Conservation (phyloP, 2,113 vertebrate species). For the Paralichthys olivaceus region DNA sequence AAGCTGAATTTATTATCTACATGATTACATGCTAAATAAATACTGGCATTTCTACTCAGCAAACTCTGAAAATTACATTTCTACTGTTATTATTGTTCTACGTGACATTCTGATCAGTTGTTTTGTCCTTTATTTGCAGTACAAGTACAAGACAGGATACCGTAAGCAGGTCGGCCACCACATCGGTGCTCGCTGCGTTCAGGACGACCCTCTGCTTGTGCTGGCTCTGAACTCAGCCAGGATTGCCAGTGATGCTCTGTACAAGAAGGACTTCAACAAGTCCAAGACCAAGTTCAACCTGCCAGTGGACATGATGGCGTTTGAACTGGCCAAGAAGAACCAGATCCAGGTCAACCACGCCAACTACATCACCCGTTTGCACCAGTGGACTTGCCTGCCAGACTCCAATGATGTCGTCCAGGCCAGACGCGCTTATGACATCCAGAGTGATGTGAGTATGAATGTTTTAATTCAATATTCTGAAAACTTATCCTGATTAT, state of each 20-base stretch:
- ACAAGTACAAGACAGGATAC: conserved; percentile 86
- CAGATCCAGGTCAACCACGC: conserved; percentile 88
- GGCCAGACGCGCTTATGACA: conserved; percentile 81
- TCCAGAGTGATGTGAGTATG: conserved; percentile 87
- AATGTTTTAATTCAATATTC: background rate
- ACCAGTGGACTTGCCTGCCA: conserved; percentile 90
- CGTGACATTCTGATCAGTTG: too few relatives aligned
- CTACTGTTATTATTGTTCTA: too few relatives aligned
- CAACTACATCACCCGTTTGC: conserved; percentile 86
- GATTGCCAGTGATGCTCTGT: conserved; percentile 89
- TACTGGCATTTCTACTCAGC: too few relatives aligned
- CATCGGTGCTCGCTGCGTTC: conserved; percentile 83
- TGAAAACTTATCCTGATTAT: too few relatives aligned
- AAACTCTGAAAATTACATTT: too few relatives aligned
- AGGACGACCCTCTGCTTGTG: conserved; percentile 88
- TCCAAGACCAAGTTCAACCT: conserved; percentile 87
- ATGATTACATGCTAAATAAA: too few relatives aligned
- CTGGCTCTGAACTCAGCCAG: conserved; percentile 88
- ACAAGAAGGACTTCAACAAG: conserved; percentile 91
- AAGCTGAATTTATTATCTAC: too few relatives aligned
- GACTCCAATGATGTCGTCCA: conserved; percentile 82
- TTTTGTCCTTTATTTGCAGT: conserved; percentile 28
- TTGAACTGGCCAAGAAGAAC: conserved; percentile 89
- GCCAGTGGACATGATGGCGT: conserved; percentile 86
- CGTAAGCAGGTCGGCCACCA: conserved; percentile 89